Base-by-base conservation (phyloP, 2,888 invertebrate species). In the Plutella xylostella region DNA sequence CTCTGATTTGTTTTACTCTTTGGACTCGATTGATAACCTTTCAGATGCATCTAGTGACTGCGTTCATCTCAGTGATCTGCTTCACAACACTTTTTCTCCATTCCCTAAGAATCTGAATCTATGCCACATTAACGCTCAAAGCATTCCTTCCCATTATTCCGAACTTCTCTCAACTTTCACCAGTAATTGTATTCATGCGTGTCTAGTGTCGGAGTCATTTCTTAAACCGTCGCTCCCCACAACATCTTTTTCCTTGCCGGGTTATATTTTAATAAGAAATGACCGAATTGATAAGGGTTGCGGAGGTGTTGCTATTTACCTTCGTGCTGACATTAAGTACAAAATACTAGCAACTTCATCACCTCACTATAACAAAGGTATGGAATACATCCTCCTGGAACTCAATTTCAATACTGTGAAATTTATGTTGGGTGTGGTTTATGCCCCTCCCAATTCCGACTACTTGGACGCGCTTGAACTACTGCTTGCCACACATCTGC, bases 231-330 rank as follows among this genome's bases (percentile, higher is more conserved):
- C 41, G n/a, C 30, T 40, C 15, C 21, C 40, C 19, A 35, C 41
- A 2, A 42, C 20, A 2, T n/a, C 20, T 2, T 42, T 30, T n/a
- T 17, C 34, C 1, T 42, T 46, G n/a, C 46, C 31, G 12, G 42
- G 46, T 12, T 46, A 15, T 30, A 30, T 18, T 3, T 22, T 46
- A 1, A 12, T 37, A 15, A 20, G 46, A 12, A 42, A 46, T 21
- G 46, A 46, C 20, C 14, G 46, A 11, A 28, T 30, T 7, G 42
- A 41, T 6, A 35, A n/a, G 3, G 22, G 20, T 4, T 40, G 45
- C 9, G 47, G 47, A 2, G 47, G 49, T 0, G 49, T 49, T 15
- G 41, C 45, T 15, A 39, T 49, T 12, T 49, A 49, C 20, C 20
- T 49, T 1, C 33, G 43, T 1, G 35, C 22, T 4, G 42, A 48